A percentile compares a stretch with the other conserved stretches of the same genome.
phyloP scores from a whole-genome alignment of 2,797 vertebrate species.

The Enteromius unitaeniatus region DNA sequence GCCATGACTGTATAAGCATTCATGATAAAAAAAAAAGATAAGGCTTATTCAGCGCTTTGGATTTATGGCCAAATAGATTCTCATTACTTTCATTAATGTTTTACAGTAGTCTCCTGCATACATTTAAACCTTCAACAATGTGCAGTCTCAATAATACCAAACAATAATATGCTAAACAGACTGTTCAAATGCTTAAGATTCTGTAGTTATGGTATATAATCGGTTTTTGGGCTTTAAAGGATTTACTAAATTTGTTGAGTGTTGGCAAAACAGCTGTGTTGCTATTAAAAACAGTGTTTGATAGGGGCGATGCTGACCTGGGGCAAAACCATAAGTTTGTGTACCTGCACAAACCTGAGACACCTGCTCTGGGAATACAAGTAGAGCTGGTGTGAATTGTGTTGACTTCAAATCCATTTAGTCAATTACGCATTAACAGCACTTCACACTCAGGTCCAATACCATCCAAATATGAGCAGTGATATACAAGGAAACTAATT shows the following conservation, averaged over 20 bases:
- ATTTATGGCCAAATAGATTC: conserved; percentile 4
- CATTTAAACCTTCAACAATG: not conserved
- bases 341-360: not conserved
- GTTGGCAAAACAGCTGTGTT: not conserved
- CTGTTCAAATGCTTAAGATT: not conserved
- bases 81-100: conserved; percentile 73
- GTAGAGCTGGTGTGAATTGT: not conserved
- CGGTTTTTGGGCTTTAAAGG: not conserved
- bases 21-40: not conserved
- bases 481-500: not conserved
- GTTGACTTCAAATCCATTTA: not conserved
- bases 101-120: conserved; percentile 64
- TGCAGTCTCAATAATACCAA: not conserved
- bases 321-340: not conserved
- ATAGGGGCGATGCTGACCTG: not conserved
- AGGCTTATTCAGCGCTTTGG: not conserved
- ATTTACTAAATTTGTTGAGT: not conserved
- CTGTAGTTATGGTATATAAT: not conserved
- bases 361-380: not conserved
- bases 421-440: not conserved
- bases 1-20: not conserved
- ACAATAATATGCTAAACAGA: not conserved
- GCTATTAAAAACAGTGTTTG: conserved; percentile 11
- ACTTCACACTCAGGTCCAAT: not conserved
- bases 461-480: not conserved